Evolutionary conservation across 2,888 invertebrate species (phyloP).

Genomic region (Scrobipalpa costella): DNA sequence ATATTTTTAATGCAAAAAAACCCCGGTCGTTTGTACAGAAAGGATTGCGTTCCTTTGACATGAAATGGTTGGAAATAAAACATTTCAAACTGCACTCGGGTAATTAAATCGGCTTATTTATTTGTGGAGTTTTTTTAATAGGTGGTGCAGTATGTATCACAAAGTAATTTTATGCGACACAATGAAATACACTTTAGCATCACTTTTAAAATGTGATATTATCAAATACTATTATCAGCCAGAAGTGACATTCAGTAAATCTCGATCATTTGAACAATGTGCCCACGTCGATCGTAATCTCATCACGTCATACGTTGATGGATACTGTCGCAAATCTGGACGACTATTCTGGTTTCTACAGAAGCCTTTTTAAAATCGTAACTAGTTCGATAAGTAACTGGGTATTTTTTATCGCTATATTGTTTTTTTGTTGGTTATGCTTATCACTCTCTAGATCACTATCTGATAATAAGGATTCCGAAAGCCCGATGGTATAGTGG

Average conservation of each 20-base stretch:
- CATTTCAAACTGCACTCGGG: conserved; percentile 12
- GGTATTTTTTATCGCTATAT: too few species aligned
- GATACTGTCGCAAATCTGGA: conserved; percentile 44
- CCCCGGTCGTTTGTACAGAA: conserved; percentile 36
- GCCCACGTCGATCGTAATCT: conserved; percentile 38
- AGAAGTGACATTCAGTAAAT: conserved; percentile 33
- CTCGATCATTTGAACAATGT: conserved; percentile 39
- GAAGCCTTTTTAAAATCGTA: too few species aligned
- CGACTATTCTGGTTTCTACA: conserved; percentile 5
- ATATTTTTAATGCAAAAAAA: conserved; percentile 49
- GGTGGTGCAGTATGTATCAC: not conserved
- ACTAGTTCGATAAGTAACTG: too few species aligned
- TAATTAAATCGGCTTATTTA: conserved; percentile 17
- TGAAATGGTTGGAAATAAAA: conserved; percentile 25
- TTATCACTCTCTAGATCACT: too few species aligned
- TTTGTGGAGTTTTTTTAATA: not conserved
- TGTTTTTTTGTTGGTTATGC: too few species aligned
- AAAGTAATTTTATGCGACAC: not conserved
- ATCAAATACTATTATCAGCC: not conserved
- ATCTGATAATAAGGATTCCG: too few species aligned
- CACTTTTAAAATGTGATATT: not conserved
- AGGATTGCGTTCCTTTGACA: conserved; percentile 40
- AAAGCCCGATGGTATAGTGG: too few species aligned
- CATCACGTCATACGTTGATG: conserved; percentile 45
- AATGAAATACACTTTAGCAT: not conserved